Evolutionary conservation across 2,888 invertebrate species (phyloP).

Genomic region (Sympetrum striolatum): DNA sequence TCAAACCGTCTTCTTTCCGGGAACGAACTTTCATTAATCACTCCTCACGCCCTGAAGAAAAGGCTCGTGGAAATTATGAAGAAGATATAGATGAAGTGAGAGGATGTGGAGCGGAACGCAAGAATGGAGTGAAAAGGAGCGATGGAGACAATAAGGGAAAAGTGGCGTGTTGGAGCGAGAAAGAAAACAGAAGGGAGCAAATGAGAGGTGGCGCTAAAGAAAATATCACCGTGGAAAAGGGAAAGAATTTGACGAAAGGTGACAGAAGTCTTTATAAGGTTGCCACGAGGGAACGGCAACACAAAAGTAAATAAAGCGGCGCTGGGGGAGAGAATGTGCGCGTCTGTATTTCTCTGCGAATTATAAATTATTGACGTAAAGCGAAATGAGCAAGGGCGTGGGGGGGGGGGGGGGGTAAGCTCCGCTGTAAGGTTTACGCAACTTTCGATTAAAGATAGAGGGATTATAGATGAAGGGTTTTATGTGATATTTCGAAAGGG

Average conservation of each 20-base stretch:
- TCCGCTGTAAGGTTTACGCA: too few species aligned
- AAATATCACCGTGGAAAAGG: background rate
- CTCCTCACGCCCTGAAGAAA: constrained; percentile 32
- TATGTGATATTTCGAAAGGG: background rate
- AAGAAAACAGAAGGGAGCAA: background rate
- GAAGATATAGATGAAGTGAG: constrained; percentile 22
- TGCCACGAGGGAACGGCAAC: background rate
- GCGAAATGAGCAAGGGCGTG: background rate
- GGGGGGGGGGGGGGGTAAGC: background rate
- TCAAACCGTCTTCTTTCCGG: constrained; percentile 19
- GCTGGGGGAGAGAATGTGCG: background rate
- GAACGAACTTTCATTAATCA: constrained; percentile 40
- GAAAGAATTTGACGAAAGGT: background rate
- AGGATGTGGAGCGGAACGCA: background rate
- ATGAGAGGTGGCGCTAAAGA: background rate
- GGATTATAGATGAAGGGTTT: background rate
- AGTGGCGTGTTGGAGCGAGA: background rate
- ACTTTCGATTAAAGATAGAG: too few species aligned
- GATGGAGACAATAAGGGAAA: background rate
- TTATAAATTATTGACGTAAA: background rate
- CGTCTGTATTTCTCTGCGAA: background rate
- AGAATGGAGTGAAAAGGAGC: background rate
- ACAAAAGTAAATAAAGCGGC: background rate
- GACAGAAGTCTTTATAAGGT: background rate
- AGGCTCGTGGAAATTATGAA: background rate